Base-by-base conservation (phyloP, 2,797 vertebrate genomes). In the Poeciliopsis infans region DNA sequence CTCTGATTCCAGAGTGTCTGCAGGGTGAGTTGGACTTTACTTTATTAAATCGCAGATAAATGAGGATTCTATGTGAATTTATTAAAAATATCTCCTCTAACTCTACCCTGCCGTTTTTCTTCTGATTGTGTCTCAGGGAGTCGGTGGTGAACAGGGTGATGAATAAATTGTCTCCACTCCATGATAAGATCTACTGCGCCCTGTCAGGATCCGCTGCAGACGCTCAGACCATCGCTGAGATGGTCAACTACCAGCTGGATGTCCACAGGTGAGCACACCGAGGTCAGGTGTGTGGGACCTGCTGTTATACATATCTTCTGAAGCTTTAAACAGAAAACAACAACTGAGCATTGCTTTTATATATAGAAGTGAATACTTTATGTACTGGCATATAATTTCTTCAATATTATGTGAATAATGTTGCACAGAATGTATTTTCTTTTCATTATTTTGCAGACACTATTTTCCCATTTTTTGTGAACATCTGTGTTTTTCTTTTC, bases 171-270 rank as follows among this genome's bases (percentile, higher is more conserved):
- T 96, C 92, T 11, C 91, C 92, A 33, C 33, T 95, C 72, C 87
- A 97, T 77, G 92, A 97, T 0, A 96, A 89, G 59, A 97, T 98
- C 85, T 97, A 96, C 93, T 97, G 97, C 2, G 97, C 97, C 5
- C 94, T 97, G 72, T 97, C 97, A 0, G 97, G 97, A n/a, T 98
- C 97, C 0, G 97, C 97, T 0, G 97, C 97, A 0, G 97, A 97
- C 0, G 97, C 96, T 66, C 97, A 98, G 87, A 96, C 97, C 28
- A 90, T 97, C 0, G 96, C 96, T 0, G 97, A 98, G 86, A 91
- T 95, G 0, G 96, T 96, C 0, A 89, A 96, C 90, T 97, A 97
- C 41, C 97, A 97, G 82, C 95, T 98, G n/a, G 96, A 97, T 61
- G 95, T 97, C 8, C 96, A 97, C 95, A 96, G 96, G n/a, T n/a